These are phyloP conservation scores for Myotis davidii DNA, from an alignment of 2,113 vertebrate species.

Conservation along the genomic window DNA sequence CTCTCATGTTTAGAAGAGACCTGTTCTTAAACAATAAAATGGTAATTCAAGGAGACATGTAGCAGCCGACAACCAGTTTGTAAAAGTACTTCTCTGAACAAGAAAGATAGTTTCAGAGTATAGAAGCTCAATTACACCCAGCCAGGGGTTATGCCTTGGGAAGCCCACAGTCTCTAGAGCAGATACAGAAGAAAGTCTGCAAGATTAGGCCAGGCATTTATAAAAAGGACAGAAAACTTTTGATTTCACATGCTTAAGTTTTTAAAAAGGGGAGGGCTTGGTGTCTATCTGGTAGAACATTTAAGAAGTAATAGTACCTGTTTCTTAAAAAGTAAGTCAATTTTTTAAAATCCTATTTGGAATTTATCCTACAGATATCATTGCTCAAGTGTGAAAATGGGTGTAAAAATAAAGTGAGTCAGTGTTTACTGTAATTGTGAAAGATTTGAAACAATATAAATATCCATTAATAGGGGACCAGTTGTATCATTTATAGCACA, in stretches of 20 bases:
- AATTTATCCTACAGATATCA: not conserved
- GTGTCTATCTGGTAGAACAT: conserved; percentile 18
- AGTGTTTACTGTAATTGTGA: not conserved
- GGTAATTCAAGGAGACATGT: conserved; percentile 68
- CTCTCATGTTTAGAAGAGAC: conserved; percentile 71
- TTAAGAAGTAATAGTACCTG: conserved; percentile 20
- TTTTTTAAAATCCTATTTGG: not conserved
- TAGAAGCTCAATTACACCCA: not conserved
- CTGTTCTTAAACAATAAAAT: conserved; percentile 80
- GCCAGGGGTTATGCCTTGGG: not conserved
- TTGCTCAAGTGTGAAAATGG: not conserved
- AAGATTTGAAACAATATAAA: not conserved
- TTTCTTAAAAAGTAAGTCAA: conserved; percentile 42
- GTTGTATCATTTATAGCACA: not conserved
- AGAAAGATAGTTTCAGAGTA: conserved; percentile 44
- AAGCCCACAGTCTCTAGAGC: not conserved
- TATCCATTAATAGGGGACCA: not conserved
- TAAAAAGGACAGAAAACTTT: not conserved
- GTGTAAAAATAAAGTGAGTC: not conserved
- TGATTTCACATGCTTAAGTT: not conserved
- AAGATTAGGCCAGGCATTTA: not conserved
- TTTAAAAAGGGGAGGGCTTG: not conserved
- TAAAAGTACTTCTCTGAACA: conserved; percentile 63
- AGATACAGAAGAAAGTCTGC: not conserved
- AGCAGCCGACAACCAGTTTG: conserved; percentile 59